Evolutionary conservation across 2,888 invertebrate genomes (phyloP).

Genomic region (Eupithecia subfuscata): DNA sequence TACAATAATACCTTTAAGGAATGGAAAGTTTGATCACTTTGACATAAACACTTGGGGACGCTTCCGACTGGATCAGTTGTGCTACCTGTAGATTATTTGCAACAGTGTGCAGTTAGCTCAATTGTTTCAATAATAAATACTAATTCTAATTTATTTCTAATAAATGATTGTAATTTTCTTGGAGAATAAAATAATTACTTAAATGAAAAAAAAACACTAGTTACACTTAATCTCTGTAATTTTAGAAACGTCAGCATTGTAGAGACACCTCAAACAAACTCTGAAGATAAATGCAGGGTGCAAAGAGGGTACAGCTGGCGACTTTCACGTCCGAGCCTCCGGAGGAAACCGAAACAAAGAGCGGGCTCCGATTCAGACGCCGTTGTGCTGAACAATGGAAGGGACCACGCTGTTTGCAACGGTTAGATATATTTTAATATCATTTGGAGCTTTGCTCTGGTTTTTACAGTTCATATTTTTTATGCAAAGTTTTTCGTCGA

Average conservation of each 20-base stretch:
- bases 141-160: too few relatives aligned
- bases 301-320: slow-evolving; percentile 91
- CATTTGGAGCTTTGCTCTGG: background rate
- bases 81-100: too few relatives aligned
- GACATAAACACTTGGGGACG: background rate
- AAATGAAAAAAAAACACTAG: too few relatives aligned
- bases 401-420: slow-evolving; percentile 90
- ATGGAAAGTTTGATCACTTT: background rate
- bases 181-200: too few relatives aligned
- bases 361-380: slow-evolving; percentile 85
- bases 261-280: slow-evolving; percentile 58
- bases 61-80: too few relatives aligned
- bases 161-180: too few relatives aligned
- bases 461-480: background rate
- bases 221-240: too few relatives aligned
- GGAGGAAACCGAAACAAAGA: slow-evolving; percentile 85
- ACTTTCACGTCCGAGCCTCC: slow-evolving; percentile 88
- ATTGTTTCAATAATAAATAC: too few relatives aligned
- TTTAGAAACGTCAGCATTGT: slow-evolving; percentile 69
- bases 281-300: slow-evolving; percentile 81
- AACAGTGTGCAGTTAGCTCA: too few relatives aligned
- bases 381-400: slow-evolving; percentile 87
- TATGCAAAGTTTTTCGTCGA: background rate
- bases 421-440: slow-evolving; percentile 69
- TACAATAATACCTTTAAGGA: slow-evolving; percentile 17